Evolutionary conservation across 53 echinoderm and acorn worm genomes (phyloP).

Genomic region (Holothuria leucospilota): DNA sequence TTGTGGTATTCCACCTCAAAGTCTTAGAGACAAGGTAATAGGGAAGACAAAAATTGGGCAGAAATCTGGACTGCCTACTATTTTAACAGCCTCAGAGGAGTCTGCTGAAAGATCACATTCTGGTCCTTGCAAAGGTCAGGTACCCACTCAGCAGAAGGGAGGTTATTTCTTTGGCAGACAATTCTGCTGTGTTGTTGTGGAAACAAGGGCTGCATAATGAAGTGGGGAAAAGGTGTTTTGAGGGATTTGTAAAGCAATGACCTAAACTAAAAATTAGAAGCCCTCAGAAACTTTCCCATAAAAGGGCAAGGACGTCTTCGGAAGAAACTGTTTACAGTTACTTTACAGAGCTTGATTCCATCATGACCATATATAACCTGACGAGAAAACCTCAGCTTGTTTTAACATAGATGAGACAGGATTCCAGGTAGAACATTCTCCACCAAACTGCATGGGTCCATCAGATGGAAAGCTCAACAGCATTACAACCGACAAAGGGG

Average conservation of each 20-base stretch:
- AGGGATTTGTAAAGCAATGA: constrained; percentile 40
- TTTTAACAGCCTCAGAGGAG: not conserved
- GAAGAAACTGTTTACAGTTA: constrained; percentile 17
- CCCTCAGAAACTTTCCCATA: not conserved
- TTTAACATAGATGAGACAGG: constrained; percentile 14
- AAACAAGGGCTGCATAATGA: not conserved
- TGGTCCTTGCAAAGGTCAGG: constrained; percentile 8
- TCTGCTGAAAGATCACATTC: constrained; percentile 28
- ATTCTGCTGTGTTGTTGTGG: constrained; percentile 29
- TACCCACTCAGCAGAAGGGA: not conserved
- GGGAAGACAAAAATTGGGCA: too few relatives aligned
- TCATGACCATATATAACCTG: constrained; percentile 23
- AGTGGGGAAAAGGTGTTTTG: constrained; percentile 24
- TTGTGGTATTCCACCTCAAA: too few relatives aligned
- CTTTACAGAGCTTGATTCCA: constrained; percentile 20
- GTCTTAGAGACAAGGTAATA: too few relatives aligned
- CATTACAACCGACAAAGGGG: too few relatives aligned
- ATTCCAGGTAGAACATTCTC: too few relatives aligned
- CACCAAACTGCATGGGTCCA: constrained; percentile 9
- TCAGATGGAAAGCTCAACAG: not conserved
- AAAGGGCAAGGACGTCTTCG: constrained; percentile 44
- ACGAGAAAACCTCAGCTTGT: constrained; percentile 23
- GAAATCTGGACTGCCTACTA: too few relatives aligned
- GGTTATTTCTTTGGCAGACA: constrained; percentile 9
- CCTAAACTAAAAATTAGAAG: constrained; percentile 21